Conservation (phyloP, 53 echinoderm and acorn worm species). For the Antedon mediterranea region DNA sequence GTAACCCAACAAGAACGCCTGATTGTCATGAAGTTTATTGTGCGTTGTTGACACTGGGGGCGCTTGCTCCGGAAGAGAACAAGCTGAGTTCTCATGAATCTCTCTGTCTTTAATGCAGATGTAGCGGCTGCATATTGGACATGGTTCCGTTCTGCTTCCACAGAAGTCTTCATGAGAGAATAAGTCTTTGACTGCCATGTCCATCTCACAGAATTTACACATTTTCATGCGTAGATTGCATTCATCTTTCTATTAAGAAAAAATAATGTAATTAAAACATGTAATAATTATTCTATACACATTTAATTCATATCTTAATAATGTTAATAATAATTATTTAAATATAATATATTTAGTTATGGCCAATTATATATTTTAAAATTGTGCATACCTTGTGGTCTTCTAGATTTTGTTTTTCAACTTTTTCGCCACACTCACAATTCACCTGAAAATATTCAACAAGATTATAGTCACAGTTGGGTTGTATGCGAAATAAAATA, state of each 20-base stretch:
- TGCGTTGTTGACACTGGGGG: neutral
- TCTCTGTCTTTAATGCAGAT: constrained; percentile 54
- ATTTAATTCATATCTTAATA: too few relatives aligned
- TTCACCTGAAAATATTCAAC: constrained; percentile 21
- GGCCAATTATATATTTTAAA: too few relatives aligned
- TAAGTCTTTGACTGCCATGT: constrained; percentile 33
- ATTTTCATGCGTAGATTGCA: constrained; percentile 40
- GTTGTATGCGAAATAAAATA: too few relatives aligned
- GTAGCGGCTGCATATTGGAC: constrained; percentile 56
- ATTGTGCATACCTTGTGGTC: constrained; percentile 59
- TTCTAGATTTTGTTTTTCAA: constrained; percentile 57
- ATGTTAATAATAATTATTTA: too few relatives aligned
- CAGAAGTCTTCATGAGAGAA: constrained; percentile 65
- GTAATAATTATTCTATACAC: too few relatives aligned
- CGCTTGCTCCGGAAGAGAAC: constrained; percentile 21
- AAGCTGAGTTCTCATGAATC: constrained; percentile 40
- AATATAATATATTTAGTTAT: too few relatives aligned
- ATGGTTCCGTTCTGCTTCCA: constrained; percentile 79
- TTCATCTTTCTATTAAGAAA: constrained; percentile 21
- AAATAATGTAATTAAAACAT: too few relatives aligned
- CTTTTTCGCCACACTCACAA: constrained; percentile 65
- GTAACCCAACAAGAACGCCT: neutral
- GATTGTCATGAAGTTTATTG: neutral
- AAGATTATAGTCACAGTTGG: too few relatives aligned
- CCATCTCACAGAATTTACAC: constrained; percentile 84